Evolutionary conservation across 2,113 vertebrate genomes (phyloP), one percentile per base, ranked within the genome.

Genomic region (Tragulus kanchil): DNA sequence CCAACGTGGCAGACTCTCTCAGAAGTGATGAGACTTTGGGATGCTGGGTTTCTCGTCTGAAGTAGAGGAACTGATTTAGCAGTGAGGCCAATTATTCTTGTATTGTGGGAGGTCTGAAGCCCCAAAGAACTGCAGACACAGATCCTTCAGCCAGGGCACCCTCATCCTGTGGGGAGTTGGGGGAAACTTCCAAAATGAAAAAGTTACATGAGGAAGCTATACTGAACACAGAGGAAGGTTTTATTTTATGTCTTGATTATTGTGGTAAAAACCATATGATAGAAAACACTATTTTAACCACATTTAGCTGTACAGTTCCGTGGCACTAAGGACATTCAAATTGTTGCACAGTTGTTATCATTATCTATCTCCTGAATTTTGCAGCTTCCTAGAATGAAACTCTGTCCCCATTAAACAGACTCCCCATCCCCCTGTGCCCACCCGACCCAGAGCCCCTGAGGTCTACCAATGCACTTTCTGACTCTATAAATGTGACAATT

Each of bases 11-110:
- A 23, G 69, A 78, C 48, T 83, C 8, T 48, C 19, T 52, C 67
- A 6, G 28, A 58, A 16, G 75, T 1, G 25, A 28, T 2, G 2
- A 3, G 48, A 11, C 3, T 8, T 11, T 21, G 25, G 77, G 48
- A 45, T 2, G 10, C 2, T 10, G 65, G 54, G 12, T 1, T 67
- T 67, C 65, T 26, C 0, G 4, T 15, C 16, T 23, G 17, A 67
- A 62, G 17, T 36, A 3, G 26, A 25, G 36, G 31, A 42, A 23
- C 5, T 0, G 7, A 19, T 9, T 2, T 0, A 1, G 4, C 36
- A 10, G 13, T 6, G 54, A 59, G 28, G 5, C 13, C 16, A 50
- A 1, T 1, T n/a, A 2, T 42, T 36, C 1, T 9, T 61, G 61
- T 75, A 21, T 42, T 14, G 9, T 52, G 0, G 62, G n/a, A 77